A percentile compares a stretch with the other conserved stretches of the same genome.
Evolutionary conservation across 92 coral and sea anemone species (phyloP).

Genomic region (Umimayanthus kanabou): DNA sequence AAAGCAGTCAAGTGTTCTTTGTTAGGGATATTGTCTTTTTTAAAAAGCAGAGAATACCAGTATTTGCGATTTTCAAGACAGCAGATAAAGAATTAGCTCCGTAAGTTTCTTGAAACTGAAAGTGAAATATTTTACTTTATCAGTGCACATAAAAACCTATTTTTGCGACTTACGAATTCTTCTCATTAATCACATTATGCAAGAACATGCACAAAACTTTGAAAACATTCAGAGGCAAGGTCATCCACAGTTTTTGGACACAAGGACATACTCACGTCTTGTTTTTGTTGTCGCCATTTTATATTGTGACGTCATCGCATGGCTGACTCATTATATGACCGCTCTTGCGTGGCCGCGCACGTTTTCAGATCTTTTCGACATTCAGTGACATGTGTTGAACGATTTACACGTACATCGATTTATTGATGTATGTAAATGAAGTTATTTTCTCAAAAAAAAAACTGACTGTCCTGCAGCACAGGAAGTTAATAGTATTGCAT

Average conservation of each 20-base stretch:
- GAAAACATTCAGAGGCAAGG: background rate
- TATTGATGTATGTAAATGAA: background rate
- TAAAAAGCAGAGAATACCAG: background rate
- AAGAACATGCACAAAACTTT: constrained; percentile 1
- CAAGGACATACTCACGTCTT: background rate
- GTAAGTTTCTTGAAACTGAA: background rate
- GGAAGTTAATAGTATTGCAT: background rate
- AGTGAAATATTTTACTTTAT: background rate
- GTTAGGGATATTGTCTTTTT: background rate
- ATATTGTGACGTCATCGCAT: background rate
- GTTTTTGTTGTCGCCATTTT: background rate
- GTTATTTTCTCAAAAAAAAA: background rate
- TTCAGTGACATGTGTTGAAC: background rate
- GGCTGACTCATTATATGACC: background rate
- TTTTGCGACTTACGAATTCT: background rate
- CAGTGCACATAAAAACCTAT: background rate
- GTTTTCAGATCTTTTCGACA: background rate
- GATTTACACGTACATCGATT: background rate
- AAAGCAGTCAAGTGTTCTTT: background rate
- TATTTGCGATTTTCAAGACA: background rate
- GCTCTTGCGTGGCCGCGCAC: background rate
- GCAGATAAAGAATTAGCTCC: constrained; percentile 14
- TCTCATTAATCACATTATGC: background rate
- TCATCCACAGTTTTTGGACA: background rate
- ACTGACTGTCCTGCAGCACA: background rate